These are phyloP conservation scores for Hyalella azteca DNA, from an alignment of 2,888 invertebrate genomes.

Conservation along the genomic window DNA sequence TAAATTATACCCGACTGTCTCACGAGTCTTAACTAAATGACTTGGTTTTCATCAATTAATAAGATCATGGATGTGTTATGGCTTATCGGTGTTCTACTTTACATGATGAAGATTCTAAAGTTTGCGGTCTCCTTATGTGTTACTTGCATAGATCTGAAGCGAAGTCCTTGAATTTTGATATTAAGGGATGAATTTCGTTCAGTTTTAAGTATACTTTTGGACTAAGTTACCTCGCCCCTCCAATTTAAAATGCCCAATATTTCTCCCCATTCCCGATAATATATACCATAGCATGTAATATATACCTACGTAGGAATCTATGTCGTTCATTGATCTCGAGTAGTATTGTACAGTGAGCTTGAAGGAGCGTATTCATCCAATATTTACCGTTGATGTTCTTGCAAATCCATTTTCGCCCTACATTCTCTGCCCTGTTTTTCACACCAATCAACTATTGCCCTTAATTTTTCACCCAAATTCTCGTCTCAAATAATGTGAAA, in stretches of 20 bases:
- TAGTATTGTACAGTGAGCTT: too few species aligned
- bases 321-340: too few species aligned
- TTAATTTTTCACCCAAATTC: not conserved
- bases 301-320: not conserved
- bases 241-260: too few species aligned
- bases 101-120: not conserved
- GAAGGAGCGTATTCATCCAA: too few species aligned
- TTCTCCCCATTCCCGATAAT: not conserved
- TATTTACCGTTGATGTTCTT: not conserved
- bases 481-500: not conserved
- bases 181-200: not conserved
- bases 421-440: not conserved
- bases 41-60: not conserved
- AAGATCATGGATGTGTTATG: not conserved
- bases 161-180: not conserved
- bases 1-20: too few species aligned
- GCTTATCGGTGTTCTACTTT: not conserved
- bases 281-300: not conserved
- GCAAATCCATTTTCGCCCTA: not conserved
- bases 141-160: not conserved
- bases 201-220: not conserved
- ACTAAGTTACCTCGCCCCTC: not conserved
- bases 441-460: too few species aligned
- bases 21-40: not conserved
- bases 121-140: too few species aligned